Evolutionary conservation across 1,140 invertebrate genomes (phyloP), one percentile per base, ranked within the genome.

Genomic region (Lepidostoma basale): DNA sequence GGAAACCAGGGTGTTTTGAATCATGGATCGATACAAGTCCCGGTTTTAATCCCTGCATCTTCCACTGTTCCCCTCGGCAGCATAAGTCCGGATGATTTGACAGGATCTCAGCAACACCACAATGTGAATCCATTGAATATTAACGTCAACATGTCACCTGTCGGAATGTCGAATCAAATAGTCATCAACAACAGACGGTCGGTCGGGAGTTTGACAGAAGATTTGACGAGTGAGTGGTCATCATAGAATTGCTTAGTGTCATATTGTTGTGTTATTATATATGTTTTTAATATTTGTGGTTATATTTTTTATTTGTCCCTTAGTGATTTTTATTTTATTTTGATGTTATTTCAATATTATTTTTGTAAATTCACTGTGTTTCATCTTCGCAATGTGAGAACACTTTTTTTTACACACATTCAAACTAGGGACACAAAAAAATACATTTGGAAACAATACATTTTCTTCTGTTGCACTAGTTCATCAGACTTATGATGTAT

Each of bases 111-210:
- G 3, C 79, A 82, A 40, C 77, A 76, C 3, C 65, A 80, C 54
- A 54, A 81, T 49, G 77, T 82, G 74, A 81, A 82, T 30, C 80
- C 79, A 0, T 47, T 82, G 58, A 82, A 78, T 28, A 79, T 83
- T 73, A 83, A 81, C 40, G 78, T 82, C 73, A 83, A 81, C 42
- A 78, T 82, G 75, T 74, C 76, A 1, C 79, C 76, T 1, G 81
- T 83, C 80, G 82, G 82, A 0, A 82, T 82, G 80, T 81, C 83
- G 25, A 83, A 83, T 54, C 82, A 81, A 9, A 78, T 78, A 2
- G 77, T 83, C 8, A 70, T 77, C 10, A 79, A 76, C 10, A 74
- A 80, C 58, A 75, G 82, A 64, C 26, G 63, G 33, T 52, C 49
- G 42, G 62, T 54, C 3, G 28, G 40, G 14, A 23, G 36, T n/a